Conservation (phyloP, 2,797 vertebrate genomes). For the Hemitrygon akajei region DNA sequence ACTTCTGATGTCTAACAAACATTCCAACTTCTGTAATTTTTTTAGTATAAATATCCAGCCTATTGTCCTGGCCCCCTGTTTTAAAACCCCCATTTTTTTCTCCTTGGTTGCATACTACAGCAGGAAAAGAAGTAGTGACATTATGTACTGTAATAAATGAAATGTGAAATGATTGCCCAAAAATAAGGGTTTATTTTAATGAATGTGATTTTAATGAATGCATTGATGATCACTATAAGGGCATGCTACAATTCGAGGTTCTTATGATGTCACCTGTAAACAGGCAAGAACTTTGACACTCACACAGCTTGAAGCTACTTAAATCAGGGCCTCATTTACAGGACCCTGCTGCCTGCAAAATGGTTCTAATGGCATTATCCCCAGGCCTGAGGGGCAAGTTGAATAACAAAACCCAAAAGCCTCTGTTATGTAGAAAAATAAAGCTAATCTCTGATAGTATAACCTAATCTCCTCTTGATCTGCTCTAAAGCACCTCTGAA, state of each 20-base stretch:
- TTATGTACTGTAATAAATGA: background rate
- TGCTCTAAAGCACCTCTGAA: slow-evolving; percentile 47
- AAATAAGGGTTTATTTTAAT: slow-evolving; percentile 24
- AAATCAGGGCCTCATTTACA: slow-evolving; percentile 70
- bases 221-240: slow-evolving; percentile 21
- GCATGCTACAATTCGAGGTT: slow-evolving; percentile 34
- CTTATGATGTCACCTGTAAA: slow-evolving; percentile 78
- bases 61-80: background rate
- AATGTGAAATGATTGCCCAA: background rate
- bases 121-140: background rate
- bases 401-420: slow-evolving; percentile 60
- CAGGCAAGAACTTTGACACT: slow-evolving; percentile 67
- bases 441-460: slow-evolving; percentile 60
- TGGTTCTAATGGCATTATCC: slow-evolving; percentile 72
- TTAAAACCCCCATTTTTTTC: background rate
- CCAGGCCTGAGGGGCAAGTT: slow-evolving; percentile 55
- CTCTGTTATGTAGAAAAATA: slow-evolving; percentile 54
- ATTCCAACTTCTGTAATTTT: background rate
- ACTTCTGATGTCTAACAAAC: background rate
- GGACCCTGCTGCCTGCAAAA: slow-evolving; percentile 71
- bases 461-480: slow-evolving; percentile 59
- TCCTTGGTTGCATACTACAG: no score
- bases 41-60: background rate
- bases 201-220: slow-evolving; percentile 4
- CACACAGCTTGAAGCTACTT: slow-evolving; percentile 69